These are phyloP conservation scores for Chamaea fasciata DNA, from an alignment of 2,113 vertebrate genomes.

Conservation along the genomic window DNA sequence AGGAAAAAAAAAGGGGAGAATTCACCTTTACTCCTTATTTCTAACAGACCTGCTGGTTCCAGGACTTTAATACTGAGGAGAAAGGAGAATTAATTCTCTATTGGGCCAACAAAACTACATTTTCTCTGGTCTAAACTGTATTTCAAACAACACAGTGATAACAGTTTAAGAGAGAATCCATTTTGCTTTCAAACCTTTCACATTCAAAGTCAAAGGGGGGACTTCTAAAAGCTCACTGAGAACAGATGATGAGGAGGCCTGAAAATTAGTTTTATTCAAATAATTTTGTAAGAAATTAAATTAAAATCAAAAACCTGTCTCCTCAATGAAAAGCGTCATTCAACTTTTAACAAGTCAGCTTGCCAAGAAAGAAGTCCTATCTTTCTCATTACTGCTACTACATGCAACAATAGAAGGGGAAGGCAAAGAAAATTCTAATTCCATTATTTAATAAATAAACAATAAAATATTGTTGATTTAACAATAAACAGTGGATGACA, in stretches of 20 bases:
- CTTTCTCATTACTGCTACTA: not conserved
- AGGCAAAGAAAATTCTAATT: not conserved
- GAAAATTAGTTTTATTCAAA: not conserved
- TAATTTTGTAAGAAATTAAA: not conserved
- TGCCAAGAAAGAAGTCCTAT: not conserved
- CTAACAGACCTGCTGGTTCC: not conserved
- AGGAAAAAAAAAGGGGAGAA: not conserved
- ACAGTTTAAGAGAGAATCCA: not conserved
- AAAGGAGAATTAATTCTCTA: slow-evolving; percentile 17
- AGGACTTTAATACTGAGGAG: not conserved
- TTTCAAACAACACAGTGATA: not conserved
- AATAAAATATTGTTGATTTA: not conserved
- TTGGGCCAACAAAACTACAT: not conserved
- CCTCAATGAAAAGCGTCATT: not conserved
- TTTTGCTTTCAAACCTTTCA: slow-evolving; percentile 11
- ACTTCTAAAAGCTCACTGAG: not conserved
- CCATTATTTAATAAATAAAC: not conserved
- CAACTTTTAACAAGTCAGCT: not conserved
- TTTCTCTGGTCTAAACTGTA: not conserved
- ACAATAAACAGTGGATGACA: not conserved
- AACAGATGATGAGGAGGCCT: not conserved
- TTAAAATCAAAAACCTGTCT: not conserved
- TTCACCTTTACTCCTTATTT: slow-evolving; percentile 1
- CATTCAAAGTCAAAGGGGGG: not conserved
- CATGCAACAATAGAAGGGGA: not conserved